phyloP scores from a whole-genome alignment of 2,888 invertebrate genomes.

The Formica aserva region DNA sequence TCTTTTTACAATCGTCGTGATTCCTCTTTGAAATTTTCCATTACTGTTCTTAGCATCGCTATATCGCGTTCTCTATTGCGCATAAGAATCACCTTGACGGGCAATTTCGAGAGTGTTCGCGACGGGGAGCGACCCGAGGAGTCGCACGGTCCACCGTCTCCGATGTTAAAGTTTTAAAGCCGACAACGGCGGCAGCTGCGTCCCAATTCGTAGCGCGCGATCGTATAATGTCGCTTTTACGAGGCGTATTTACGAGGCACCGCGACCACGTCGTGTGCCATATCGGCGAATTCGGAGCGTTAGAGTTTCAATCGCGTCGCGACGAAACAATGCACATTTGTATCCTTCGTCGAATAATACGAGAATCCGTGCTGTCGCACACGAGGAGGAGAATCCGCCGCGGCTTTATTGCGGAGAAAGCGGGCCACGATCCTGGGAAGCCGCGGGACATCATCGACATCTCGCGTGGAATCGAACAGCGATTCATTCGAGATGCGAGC shows the following conservation, averaged over 20 bases:
- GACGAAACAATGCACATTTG: slow-evolving; percentile 30
- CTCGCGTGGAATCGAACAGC: slow-evolving; percentile 22
- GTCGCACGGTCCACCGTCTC: not conserved
- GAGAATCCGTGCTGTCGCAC: not conserved
- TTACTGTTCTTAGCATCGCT: not conserved
- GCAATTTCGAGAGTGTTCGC: slow-evolving; percentile 27
- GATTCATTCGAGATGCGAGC: slow-evolving; percentile 13
- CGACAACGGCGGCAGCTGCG: slow-evolving; percentile 56
- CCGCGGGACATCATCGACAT: slow-evolving; percentile 19
- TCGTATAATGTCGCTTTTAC: slow-evolving; percentile 49
- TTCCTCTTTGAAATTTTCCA: not conserved
- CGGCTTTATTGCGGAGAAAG: slow-evolving; percentile 31
- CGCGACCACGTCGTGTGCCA: not conserved
- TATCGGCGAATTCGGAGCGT: slow-evolving; percentile 27
- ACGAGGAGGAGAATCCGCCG: not conserved
- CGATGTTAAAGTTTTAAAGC: slow-evolving; percentile 45
- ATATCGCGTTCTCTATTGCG: not conserved
- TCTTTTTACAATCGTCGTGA: not conserved
- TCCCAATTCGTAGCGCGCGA: slow-evolving; percentile 50
- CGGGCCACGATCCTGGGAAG: slow-evolving; percentile 14
- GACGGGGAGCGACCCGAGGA: slow-evolving; percentile 5
- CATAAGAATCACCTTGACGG: slow-evolving; percentile 17
- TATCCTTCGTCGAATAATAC: slow-evolving; percentile 5
- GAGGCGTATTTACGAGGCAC: slow-evolving; percentile 55
- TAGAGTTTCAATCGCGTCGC: slow-evolving; percentile 44